Percentiles rank a stretch among this genome's conserved stretches.
Conservation (phyloP, 2,797 vertebrate genomes). For the Catharus ustulatus region DNA sequence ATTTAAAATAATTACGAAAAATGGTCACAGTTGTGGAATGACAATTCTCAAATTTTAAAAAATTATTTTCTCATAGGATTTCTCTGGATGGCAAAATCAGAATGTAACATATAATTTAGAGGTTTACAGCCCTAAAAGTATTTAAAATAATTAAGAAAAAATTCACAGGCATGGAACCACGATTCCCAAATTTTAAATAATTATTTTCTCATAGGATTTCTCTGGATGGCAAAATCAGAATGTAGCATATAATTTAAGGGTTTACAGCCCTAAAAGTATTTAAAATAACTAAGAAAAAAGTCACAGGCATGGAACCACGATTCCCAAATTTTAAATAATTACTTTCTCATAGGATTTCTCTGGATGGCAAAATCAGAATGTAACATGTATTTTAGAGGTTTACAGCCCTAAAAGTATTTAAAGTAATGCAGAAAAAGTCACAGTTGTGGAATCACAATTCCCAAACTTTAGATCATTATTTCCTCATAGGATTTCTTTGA, state of each 20-base stretch:
- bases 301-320: too few species aligned
- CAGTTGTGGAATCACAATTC: not conserved
- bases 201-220: too few species aligned
- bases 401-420: not conserved
- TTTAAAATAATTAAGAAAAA: not conserved
- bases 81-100: not conserved
- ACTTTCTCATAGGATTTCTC: not conserved
- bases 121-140: not conserved
- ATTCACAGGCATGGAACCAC: not conserved
- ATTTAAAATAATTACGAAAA: not conserved
- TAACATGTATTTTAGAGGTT: rapidly evolving
- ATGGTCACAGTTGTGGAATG: not conserved
- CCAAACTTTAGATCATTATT: too few species aligned
- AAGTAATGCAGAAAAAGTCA: not conserved
- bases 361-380: not conserved
- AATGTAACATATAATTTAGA: rapidly evolving
- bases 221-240: too few species aligned
- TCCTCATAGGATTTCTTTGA: too few species aligned
- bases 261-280: too few species aligned
- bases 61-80: not conserved
- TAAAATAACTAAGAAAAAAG: too few species aligned
- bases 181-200: too few species aligned
- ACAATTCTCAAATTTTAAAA: not conserved
- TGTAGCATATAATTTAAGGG: too few species aligned
- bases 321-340: not conserved